Evolutionary conservation across 2,113 vertebrate genomes (phyloP).

Genomic region (Amphiprion ocellaris): DNA sequence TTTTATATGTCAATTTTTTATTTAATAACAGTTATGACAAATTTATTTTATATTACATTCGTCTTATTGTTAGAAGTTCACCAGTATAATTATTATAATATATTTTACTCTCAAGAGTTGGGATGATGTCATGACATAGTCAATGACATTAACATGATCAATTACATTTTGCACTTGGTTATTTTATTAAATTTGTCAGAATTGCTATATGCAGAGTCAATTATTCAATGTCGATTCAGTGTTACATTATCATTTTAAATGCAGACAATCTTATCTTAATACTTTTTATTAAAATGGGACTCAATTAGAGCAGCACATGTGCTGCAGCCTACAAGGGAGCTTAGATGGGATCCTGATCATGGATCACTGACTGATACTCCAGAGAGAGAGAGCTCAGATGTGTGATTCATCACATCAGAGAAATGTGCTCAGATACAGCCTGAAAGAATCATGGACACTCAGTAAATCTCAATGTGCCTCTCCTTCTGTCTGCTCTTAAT

Average conservation of each 20-base stretch:
- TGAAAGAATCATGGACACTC: slow-evolving; percentile 20
- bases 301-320: slow-evolving; percentile 25
- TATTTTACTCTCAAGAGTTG: not conserved
- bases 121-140: not conserved
- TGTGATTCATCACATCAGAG: slow-evolving; percentile 51
- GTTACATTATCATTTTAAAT: slow-evolving; percentile 7
- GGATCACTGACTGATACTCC: slow-evolving; percentile 42
- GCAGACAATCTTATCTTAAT: not conserved
- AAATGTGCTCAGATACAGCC: slow-evolving; percentile 40
- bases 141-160: not conserved
- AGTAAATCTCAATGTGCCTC: slow-evolving; percentile 1
- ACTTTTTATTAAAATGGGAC: slow-evolving; percentile 17
- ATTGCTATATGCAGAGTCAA: not conserved
- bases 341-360: slow-evolving; percentile 39
- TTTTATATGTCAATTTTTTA: not conserved
- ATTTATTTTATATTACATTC: not conserved
- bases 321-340: slow-evolving; percentile 4
- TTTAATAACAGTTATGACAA: not conserved
- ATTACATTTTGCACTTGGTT: slow-evolving; percentile 3
- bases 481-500: not conserved
- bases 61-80: not conserved
- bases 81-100: not conserved
- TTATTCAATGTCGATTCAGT: not conserved
- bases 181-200: slow-evolving; percentile 1
- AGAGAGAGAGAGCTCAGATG: slow-evolving; percentile 34